Evolutionary conservation across 2,888 invertebrate genomes (phyloP).

Genomic region (Meganola albula): DNA sequence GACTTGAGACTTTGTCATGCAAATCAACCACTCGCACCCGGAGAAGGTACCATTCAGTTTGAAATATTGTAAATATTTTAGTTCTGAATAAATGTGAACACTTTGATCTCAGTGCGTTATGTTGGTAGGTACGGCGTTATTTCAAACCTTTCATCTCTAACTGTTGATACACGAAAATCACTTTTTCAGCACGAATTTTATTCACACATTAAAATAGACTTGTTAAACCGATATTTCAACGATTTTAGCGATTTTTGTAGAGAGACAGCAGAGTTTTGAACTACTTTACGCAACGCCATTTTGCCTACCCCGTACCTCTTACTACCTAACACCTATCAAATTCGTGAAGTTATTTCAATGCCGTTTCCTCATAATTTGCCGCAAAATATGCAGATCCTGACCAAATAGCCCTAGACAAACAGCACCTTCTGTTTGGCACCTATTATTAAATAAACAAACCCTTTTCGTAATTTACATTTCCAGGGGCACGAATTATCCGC

Average conservation of each 20-base stretch:
- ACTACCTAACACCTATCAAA: neutral
- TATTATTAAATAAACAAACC: slow-evolving; percentile 48
- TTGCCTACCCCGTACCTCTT: too few species aligned
- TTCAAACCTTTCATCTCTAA: too few species aligned
- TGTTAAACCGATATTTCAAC: too few species aligned
- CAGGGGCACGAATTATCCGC: slow-evolving; percentile 33
- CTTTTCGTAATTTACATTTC: slow-evolving; percentile 44
- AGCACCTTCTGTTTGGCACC: slow-evolving; percentile 36
- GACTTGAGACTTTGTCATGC: slow-evolving; percentile 67
- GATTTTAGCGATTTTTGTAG: too few species aligned
- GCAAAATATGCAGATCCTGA: slow-evolving; percentile 37
- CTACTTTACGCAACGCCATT: too few species aligned
- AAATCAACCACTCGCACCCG: slow-evolving; percentile 62
- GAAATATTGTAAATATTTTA: slow-evolving; percentile 64
- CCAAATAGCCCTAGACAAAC: slow-evolving; percentile 46
- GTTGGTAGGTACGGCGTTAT: too few species aligned
- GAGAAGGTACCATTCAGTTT: slow-evolving; percentile 49
- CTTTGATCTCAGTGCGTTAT: slow-evolving; percentile 21
- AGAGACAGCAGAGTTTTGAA: too few species aligned
- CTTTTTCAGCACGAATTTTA: too few species aligned
- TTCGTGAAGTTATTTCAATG: too few species aligned
- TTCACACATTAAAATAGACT: too few species aligned
- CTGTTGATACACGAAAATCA: too few species aligned
- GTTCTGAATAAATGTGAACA: slow-evolving; percentile 36
- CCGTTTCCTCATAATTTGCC: too few species aligned